A percentile compares a stretch with the other conserved stretches of the same genome.
Evolutionary conservation across 1,140 invertebrate genomes (phyloP).

Genomic region (Leptopilina boulardi): DNA sequence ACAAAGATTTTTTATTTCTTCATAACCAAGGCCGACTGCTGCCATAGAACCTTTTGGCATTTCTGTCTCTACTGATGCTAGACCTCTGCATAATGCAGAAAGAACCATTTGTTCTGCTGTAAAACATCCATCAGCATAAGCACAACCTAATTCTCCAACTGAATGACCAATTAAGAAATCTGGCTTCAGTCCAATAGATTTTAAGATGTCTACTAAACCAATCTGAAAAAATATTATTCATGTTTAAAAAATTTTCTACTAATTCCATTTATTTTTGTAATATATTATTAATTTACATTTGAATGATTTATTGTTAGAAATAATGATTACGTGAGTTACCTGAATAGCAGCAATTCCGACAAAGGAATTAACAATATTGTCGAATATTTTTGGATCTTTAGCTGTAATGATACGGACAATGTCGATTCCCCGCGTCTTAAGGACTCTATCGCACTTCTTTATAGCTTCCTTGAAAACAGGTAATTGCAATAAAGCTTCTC

Average conservation of each 20-base stretch:
- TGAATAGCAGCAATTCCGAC: conserved; percentile 88
- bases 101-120: conserved; percentile 90
- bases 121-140: conserved; percentile 91
- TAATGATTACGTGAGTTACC: conserved; percentile 72
- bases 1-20: conserved; percentile 68
- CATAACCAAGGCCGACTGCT: conserved; percentile 74
- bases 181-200: conserved; percentile 82
- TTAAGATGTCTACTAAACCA: conserved; percentile 88
- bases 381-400: conserved; percentile 77
- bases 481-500: conserved; percentile 79
- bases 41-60: conserved; percentile 76
- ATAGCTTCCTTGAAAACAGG: conserved; percentile 82
- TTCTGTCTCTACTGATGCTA: conserved; percentile 76
- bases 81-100: conserved; percentile 82
- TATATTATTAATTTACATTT: no score
- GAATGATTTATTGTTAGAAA: neutral
- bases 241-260: no score
- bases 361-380: conserved; percentile 82
- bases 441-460: conserved; percentile 75
- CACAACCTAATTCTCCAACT: conserved; percentile 91
- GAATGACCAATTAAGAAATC: conserved; percentile 93
- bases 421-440: conserved; percentile 79
- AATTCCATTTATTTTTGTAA: no score
- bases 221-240: conserved; percentile 78
- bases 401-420: conserved; percentile 80